phyloP scores from a whole-genome alignment of 2,797 vertebrate species.

The Rousettus madagascariensis region DNA sequence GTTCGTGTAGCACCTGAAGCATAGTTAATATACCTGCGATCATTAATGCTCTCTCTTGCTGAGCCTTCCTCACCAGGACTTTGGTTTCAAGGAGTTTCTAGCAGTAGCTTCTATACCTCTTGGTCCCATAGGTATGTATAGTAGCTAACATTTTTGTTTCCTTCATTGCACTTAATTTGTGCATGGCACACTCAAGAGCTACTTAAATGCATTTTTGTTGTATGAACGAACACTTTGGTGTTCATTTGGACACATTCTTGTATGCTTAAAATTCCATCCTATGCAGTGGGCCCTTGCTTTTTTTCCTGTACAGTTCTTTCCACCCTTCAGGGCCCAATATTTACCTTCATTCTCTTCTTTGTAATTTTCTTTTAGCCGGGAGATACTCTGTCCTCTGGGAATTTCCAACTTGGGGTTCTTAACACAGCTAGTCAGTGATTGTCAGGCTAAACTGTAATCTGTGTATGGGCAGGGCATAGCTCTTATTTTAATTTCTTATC shows the following conservation, averaged over 20 bases:
- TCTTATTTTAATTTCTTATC: background rate
- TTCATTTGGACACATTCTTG: too few species aligned
- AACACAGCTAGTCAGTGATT: background rate
- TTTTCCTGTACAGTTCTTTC: background rate
- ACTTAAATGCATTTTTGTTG: background rate
- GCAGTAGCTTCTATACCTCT: background rate
- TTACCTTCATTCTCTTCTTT: background rate
- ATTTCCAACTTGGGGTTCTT: background rate
- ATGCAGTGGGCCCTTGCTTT: background rate
- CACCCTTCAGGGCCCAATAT: background rate
- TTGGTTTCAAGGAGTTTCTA: background rate
- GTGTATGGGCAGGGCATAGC: background rate
- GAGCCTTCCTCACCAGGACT: background rate
- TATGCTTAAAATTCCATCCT: background rate
- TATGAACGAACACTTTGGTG: too few species aligned
- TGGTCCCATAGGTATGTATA: background rate
- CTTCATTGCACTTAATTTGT: background rate
- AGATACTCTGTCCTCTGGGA: background rate
- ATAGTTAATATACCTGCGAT: background rate
- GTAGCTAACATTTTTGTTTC: background rate
- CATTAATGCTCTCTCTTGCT: background rate
- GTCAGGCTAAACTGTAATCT: background rate
- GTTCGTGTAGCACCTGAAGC: background rate
- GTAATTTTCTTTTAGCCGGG: background rate
- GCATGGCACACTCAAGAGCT: background rate